phyloP scores from a whole-genome alignment of 2,888 invertebrate species.

The Rhagonycha fulva region DNA sequence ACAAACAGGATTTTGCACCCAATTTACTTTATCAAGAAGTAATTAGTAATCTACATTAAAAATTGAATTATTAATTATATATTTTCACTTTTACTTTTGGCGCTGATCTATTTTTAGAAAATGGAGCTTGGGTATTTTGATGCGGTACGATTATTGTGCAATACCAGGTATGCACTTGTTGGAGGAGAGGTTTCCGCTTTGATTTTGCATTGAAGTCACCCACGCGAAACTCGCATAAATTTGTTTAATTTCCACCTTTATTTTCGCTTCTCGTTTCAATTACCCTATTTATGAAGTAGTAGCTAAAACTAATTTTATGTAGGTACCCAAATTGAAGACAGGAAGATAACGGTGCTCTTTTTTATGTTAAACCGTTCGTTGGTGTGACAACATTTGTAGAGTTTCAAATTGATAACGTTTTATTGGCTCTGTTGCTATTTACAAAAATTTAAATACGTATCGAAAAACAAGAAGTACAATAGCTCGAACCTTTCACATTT shows the following conservation, averaged over 20 bases:
- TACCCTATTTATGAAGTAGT: background rate
- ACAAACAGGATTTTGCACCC: constrained; percentile 9
- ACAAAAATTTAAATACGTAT: background rate
- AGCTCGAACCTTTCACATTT: background rate
- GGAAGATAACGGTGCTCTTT: too few species aligned
- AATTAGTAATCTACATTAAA: constrained; percentile 8
- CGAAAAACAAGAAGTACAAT: background rate
- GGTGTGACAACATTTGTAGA: too few species aligned
- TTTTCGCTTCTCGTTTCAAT: background rate
- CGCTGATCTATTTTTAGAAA: constrained; percentile 8
- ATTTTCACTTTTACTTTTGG: constrained; percentile 15
- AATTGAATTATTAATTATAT: constrained; percentile 4
- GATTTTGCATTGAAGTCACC: constrained; percentile 8
- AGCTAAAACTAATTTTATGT: background rate
- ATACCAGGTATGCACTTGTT: background rate
- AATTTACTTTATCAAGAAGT: constrained; percentile 1
- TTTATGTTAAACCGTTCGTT: too few species aligned
- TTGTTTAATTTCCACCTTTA: background rate
- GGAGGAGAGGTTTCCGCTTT: constrained; percentile 4
- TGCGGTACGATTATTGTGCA: background rate
- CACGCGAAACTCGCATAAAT: constrained; percentile 4
- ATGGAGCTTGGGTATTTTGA: background rate
- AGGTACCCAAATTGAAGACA: too few species aligned
- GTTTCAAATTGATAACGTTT: background rate
- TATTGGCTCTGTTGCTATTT: background rate